Base-by-base conservation (phyloP, 2,113 vertebrate genomes). In the Macquaria ambigua region DNA sequence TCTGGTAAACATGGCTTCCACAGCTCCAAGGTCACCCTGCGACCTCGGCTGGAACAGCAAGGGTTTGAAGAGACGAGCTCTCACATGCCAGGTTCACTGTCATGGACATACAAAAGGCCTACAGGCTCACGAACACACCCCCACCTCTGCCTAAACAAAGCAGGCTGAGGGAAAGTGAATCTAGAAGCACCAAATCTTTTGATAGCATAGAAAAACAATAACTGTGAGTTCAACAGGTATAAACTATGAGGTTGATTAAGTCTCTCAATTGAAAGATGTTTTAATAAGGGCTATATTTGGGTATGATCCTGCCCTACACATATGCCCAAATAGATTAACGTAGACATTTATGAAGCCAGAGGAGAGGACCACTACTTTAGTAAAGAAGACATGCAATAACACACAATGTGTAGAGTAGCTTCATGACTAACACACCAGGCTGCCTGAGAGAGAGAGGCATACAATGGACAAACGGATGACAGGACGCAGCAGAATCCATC, bases 1-100 rank as follows among this genome's bases (percentile, higher is more conserved):
- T 85, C 74, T 93, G 72, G 86, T 93, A 90, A 93, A 94, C 93
- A 93, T n/a, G 87, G 79, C 59, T 90, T 87, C 91, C 87, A 78
- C 83, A 31, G 87, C 82, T 86, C 84, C 78, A 87, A 82, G 92
- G 90, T 90, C 91, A 87, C 23, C 69, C 46, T 3, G 70, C 87
- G 90, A 93, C 91, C 86, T 87, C 77, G 21, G 67, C 75, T 52
- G 71, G 67, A 91, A 69, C 79, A 89, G 84, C 85, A 5, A 81
- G 53, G 63, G 73, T 89, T 72, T 63, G 72, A 81, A 37, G 62
- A 90, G 89, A 86, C 14, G 28, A 73, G 77, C 74, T 70, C 83
- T 50, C 69, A 62, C 83, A 77, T 74, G 90, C 78, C 87, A 90
- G 88, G 82, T 89, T 87, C 88, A 82, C 74, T 34, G 70, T 74